phyloP scores from a whole-genome alignment of 2,888 invertebrate species.

The Lasioglossum morio region DNA sequence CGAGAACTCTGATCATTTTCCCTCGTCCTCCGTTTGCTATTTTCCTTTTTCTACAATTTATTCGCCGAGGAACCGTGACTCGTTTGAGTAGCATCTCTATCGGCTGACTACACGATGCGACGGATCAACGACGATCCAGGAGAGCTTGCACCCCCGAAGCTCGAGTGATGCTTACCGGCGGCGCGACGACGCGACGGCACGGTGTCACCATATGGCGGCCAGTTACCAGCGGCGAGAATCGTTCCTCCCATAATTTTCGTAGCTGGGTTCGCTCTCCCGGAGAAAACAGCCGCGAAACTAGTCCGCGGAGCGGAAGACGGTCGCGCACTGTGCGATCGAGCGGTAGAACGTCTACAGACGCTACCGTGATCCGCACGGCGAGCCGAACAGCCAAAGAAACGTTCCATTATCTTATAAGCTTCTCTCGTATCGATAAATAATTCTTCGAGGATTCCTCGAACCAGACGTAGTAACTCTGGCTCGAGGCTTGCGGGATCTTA shows the following conservation, averaged over 20 bases:
- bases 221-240: neutral
- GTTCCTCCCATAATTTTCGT: neutral
- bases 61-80: neutral
- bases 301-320: neutral
- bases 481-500: too few species aligned
- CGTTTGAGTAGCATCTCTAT: neutral
- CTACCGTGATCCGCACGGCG: neutral
- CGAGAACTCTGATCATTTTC: neutral
- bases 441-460: too few species aligned
- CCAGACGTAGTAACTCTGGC: too few species aligned
- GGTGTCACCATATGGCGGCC: neutral
- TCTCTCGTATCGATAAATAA: neutral
- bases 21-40: neutral
- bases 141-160: conserved; percentile 72
- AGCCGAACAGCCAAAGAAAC: neutral
- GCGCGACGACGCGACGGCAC: neutral
- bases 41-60: neutral
- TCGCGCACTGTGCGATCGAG: neutral
- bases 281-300: neutral
- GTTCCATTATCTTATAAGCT: conserved; percentile 1
- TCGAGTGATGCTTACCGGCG: neutral
- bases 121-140: conserved; percentile 65
- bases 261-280: neutral
- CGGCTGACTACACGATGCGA: neutral
- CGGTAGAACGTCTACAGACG: neutral